Base-by-base conservation (phyloP, 2,113 vertebrate species). In the Ardeotis arabs region DNA sequence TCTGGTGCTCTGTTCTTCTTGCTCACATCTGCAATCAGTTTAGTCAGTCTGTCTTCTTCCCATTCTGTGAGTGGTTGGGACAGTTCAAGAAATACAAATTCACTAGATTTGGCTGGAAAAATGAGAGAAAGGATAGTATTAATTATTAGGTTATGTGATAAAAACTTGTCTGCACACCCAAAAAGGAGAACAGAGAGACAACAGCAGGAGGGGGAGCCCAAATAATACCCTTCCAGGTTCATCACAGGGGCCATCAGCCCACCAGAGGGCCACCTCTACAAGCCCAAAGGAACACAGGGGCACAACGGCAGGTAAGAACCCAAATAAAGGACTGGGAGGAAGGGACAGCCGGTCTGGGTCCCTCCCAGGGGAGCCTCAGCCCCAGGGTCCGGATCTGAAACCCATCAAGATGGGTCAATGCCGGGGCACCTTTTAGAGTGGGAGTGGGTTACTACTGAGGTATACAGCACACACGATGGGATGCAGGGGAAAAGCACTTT, bases 11-110 rank as follows among this genome's bases (percentile, higher is more conserved):
- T 96, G 77, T 90, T 97, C 68, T 84, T 96, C 70, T 73, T 97
- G 96, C 98, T 98, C 79, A 98, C 95, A 96, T 66, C 55, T 44
- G 82, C 90, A 92, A 98, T 97, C 85, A 98, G 58, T 73, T 98
- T 95, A 74, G 95, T 96, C 92, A 98, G 83, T 41, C 91, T 95
- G 39, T 87, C 69, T 84, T 98, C 94, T 90, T 98, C 97, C 70
- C 39, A 47, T 93, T 97, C 93, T 70, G 94, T 87, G 80, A 98
- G 87, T 56, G 95, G 94, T 81, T 94, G 95, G 29, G 86, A 91
- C 67, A 98, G 82, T n/a, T 98, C 97, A 91, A 98, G 96, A 95
- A 98, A 98, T 68, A 98, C 23, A 84, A 98, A 98, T 94, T 98
- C 98, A 87, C 49, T 95, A 29, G 92, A 94, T 87, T 97, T 98